These are phyloP conservation scores for Malurus alboscapulatus DNA, from an alignment of 2,113 vertebrate species.

Conservation along the genomic window DNA sequence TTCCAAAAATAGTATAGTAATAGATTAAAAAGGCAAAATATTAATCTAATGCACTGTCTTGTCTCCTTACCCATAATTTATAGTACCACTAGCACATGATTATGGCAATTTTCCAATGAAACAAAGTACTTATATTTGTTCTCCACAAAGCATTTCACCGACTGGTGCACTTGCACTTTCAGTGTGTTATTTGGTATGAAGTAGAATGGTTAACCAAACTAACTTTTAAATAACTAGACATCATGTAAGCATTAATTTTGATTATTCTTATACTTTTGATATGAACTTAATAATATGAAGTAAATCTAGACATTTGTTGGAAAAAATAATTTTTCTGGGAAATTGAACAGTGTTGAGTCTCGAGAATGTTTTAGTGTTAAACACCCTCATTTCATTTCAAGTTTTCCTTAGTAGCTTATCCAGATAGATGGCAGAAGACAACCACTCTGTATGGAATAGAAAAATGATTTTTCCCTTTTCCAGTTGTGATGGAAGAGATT, in stretches of 20 bases:
- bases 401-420: neutral
- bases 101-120: slow-evolving; percentile 58
- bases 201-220: neutral
- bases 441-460: neutral
- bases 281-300: neutral
- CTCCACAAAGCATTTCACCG: neutral
- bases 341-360: neutral
- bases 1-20: slow-evolving; percentile 68
- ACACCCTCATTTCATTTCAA: neutral
- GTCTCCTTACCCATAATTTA: slow-evolving; percentile 49
- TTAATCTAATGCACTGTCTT: slow-evolving; percentile 61
- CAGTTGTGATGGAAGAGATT: neutral
- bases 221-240: neutral
- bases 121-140: neutral
- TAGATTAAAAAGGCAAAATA: slow-evolving; percentile 70
- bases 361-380: neutral
- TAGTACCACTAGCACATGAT: slow-evolving; percentile 34
- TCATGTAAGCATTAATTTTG: neutral
- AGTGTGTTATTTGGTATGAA: neutral
- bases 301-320: neutral
- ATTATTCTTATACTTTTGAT: neutral
- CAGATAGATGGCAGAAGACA: neutral
- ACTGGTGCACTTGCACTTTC: neutral
- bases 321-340: neutral
- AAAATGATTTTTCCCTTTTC: neutral